A percentile compares a stretch with the other conserved stretches of the same genome.
phyloP scores from a whole-genome alignment of 2,888 invertebrate species.

The Oxyscelio sp. region DNA sequence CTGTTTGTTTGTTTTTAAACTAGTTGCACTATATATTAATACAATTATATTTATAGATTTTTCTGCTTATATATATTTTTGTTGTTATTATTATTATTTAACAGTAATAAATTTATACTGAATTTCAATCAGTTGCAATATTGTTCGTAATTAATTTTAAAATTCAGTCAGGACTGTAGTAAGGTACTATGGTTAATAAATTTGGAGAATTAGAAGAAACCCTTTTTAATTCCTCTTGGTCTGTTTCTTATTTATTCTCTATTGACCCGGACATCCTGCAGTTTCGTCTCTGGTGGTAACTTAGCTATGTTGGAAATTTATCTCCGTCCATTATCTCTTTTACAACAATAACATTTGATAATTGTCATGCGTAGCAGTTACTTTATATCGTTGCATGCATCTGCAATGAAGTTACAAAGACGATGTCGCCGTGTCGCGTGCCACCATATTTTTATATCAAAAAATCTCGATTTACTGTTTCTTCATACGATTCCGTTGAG shows the following conservation, averaged over 20 bases:
- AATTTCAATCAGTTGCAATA: no score
- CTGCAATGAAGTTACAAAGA: conserved; percentile 71
- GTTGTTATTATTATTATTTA: no score
- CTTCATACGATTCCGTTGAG: conserved; percentile 9
- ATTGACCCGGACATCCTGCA: conserved; percentile 70
- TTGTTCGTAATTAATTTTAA: no score
- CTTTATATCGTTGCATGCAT: conserved; percentile 73
- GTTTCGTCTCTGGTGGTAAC: conserved; percentile 49
- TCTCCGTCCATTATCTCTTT: conserved; percentile 41
- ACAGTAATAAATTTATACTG: no score
- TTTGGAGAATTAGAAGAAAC: no score
- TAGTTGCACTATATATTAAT: no score
- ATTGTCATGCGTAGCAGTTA: conserved; percentile 71
- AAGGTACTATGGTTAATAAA: no score
- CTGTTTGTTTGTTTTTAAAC: no score
- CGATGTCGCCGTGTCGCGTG: conserved; percentile 70
- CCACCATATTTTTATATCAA: conserved; percentile 47
- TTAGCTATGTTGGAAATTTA: conserved; percentile 35
- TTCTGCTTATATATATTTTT: no score
- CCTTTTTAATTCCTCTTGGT: neutral
- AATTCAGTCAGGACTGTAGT: no score
- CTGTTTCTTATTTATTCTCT: conserved; percentile 71
- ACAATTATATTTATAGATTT: no score
- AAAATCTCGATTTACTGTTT: conserved; percentile 48
- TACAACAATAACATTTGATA: conserved; percentile 62